A percentile compares a stretch with the other conserved stretches of the same genome.
Evolutionary conservation across 2,888 invertebrate genomes (phyloP).

Genomic region (Luperina testacea): DNA sequence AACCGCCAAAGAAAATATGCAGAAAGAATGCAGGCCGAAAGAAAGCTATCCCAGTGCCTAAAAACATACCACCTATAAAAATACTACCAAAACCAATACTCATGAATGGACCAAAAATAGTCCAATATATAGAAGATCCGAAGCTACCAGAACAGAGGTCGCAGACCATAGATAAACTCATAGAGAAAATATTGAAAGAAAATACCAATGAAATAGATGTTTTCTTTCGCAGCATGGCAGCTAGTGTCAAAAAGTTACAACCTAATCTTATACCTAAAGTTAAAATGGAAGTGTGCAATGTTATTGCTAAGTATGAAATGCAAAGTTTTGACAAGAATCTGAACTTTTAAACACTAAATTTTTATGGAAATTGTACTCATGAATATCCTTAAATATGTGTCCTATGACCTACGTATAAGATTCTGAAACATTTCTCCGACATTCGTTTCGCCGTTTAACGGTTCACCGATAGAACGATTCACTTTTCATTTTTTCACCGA

Average conservation of each 20-base stretch:
- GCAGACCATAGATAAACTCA: conserved; percentile 83
- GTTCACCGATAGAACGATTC: too few relatives aligned
- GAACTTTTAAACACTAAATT: conserved; percentile 47
- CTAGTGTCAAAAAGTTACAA: conserved; percentile 87
- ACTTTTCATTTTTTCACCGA: too few relatives aligned
- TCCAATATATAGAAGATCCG: conserved; percentile 82
- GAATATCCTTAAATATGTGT: conserved; percentile 23
- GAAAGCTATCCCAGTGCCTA: conserved; percentile 78
- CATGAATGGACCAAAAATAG: conserved; percentile 81
- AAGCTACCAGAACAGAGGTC: conserved; percentile 80
- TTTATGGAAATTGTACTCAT: neutral
- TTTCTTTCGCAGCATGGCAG: conserved; percentile 88
- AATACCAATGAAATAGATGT: conserved; percentile 88
- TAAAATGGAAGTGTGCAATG: conserved; percentile 89
- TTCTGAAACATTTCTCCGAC: too few relatives aligned
- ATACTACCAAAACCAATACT: conserved; percentile 86
- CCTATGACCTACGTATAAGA: conserved; percentile 13
- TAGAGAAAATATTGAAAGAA: conserved; percentile 86
- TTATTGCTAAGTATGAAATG: conserved; percentile 89
- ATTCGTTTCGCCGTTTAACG: too few relatives aligned
- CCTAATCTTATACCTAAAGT: conserved; percentile 88
- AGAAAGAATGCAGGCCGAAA: conserved; percentile 81
- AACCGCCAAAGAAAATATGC: conserved; percentile 80
- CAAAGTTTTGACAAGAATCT: conserved; percentile 84
- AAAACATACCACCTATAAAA: conserved; percentile 83